Evolutionary conservation across 2,113 vertebrate genomes (phyloP).

Genomic region (Macroglossus sobrinus): DNA sequence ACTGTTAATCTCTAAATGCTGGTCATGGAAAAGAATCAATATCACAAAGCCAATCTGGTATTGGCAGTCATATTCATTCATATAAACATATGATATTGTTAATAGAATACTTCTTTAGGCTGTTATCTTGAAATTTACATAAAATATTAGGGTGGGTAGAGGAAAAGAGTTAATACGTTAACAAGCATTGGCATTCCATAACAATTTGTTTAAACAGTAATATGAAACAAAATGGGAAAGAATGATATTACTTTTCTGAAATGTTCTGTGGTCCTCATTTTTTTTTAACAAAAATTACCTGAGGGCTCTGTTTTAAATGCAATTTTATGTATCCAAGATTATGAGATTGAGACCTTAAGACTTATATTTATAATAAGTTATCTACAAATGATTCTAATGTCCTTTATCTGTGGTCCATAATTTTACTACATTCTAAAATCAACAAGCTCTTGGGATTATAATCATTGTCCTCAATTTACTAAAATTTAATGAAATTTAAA

Average conservation of each 20-base stretch:
- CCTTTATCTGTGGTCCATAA: background rate
- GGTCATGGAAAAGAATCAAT: background rate
- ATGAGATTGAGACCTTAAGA: background rate
- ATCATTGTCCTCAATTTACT: background rate
- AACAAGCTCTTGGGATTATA: background rate
- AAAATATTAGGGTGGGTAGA: background rate
- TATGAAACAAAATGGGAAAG: background rate
- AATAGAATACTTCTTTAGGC: background rate
- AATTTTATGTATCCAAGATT: background rate
- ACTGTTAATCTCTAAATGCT: background rate
- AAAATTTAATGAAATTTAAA: background rate
- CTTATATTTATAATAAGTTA: background rate
- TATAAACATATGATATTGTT: background rate
- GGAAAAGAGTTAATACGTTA: background rate
- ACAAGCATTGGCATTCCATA: background rate
- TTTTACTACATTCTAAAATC: background rate
- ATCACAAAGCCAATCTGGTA: background rate
- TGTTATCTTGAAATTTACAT: background rate
- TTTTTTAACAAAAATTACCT: background rate
- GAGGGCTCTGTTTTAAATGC: background rate
- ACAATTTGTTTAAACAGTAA: background rate
- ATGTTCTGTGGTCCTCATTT: background rate
- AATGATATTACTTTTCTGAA: background rate
- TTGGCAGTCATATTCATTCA: background rate
- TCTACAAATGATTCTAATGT: background rate